Evolutionary conservation across 2,113 vertebrate species (phyloP), one percentile per base, ranked within the genome.

Genomic region (Leucosticte australis): DNA sequence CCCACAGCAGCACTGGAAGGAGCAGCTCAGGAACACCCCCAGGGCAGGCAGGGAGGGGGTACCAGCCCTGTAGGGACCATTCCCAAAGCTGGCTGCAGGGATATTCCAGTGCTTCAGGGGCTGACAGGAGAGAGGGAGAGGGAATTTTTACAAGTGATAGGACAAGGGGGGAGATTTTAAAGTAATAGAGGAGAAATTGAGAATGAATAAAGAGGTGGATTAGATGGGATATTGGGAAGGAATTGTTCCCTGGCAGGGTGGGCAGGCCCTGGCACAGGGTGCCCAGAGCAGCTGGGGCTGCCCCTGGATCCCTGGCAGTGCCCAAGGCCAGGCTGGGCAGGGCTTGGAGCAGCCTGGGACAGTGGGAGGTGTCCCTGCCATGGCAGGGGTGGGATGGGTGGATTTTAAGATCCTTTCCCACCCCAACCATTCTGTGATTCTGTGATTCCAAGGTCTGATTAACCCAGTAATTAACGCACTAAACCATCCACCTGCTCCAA

Each of bases 31-130:
- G 74, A 86, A 7, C 50, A 37, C 1, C 11, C 31, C 30, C n/a
- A 44, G 47, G 13, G 52, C 46, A 23, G 20, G 9, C 46, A 27
- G 20, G 10, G 33, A 16, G 41, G 39, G 56, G 21, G 11, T 20
- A 3, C 35, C 42, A 22, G 44, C 17, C 47, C 26, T 7, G 1
- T 4, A 10, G 0, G 3, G 69, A 15, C 6, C 2, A 1, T 13
- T 46, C 53, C 78, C 82, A 94, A 76, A 15, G 3, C 11, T 1
- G 0, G 11, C 56, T 70, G 35, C 15, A 52, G 81, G 53, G 49
- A 21, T 21, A 20, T 71, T 41, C n/a, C 55, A 41, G 55, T 0
- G 7, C 41, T 41, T 13, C 1, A 8, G 70, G 39, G 17, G 21
- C 47, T 83, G 70, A 4, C 8, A 11, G 15, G 14, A 21, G 13